A percentile compares a stretch with the other conserved stretches of the same genome.
These are phyloP conservation scores for Guaruba guarouba DNA, from an alignment of 2,113 vertebrate species.

Conservation along the genomic window DNA sequence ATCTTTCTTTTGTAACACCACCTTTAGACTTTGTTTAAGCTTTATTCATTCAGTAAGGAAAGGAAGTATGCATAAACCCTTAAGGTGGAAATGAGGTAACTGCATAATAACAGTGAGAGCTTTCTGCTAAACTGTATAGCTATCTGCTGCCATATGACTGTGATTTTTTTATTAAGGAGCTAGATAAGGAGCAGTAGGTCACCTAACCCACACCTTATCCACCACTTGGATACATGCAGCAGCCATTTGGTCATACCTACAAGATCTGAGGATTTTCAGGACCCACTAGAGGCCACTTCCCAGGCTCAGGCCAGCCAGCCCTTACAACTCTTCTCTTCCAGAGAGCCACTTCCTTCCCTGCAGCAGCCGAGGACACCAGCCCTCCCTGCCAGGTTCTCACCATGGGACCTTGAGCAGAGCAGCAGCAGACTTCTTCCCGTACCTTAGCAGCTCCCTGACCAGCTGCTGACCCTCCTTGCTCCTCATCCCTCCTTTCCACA, in stretches of 20 bases:
- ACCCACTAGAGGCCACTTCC: background rate
- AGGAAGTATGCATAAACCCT: background rate
- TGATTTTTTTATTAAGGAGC: background rate
- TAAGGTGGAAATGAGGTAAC: background rate
- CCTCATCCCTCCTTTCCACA: background rate
- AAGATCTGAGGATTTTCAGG: background rate
- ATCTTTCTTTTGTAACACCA: background rate
- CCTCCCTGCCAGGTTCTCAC: background rate
- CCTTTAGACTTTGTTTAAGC: background rate
- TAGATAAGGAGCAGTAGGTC: background rate
- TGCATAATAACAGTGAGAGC: background rate
- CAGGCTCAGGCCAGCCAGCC: background rate
- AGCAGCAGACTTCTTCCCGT: background rate
- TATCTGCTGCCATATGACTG: background rate
- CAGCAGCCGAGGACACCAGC: background rate
- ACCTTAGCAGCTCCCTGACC: background rate
- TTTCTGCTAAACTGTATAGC: background rate
- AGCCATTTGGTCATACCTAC: background rate
- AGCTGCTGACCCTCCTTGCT: background rate
- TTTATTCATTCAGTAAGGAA: background rate
- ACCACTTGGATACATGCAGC: background rate
- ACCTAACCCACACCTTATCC: background rate
- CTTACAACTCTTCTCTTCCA: background rate
- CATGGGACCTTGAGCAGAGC: rapidly evolving
- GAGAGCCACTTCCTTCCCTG: background rate